Evolutionary conservation across 1,140 invertebrate genomes (phyloP).

Genomic region (Cydia splendana): DNA sequence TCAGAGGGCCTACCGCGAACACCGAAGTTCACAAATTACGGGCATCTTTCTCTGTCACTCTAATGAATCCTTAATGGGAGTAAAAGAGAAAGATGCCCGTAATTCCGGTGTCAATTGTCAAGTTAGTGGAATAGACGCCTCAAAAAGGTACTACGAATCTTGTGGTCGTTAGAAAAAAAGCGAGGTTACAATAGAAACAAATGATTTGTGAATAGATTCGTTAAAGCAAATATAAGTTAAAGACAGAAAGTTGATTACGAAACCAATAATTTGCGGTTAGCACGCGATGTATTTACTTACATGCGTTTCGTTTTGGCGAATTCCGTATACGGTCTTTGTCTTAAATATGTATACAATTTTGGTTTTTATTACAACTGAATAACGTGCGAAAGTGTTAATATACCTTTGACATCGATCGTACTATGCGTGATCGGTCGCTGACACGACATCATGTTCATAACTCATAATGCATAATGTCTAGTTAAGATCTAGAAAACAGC

Average conservation of each 20-base stretch:
- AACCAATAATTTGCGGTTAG: not conserved
- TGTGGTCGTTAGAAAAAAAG: too few species aligned
- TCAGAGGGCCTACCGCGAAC: too few species aligned
- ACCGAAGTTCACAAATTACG: too few species aligned
- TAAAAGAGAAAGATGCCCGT: too few species aligned
- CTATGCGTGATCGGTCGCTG: not conserved
- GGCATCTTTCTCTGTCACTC: too few species aligned
- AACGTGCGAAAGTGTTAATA: not conserved
- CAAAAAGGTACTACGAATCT: too few species aligned
- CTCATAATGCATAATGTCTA: not conserved
- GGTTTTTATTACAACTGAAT: not conserved
- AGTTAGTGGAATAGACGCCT: too few species aligned
- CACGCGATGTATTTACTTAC: not conserved
- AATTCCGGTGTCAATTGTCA: too few species aligned
- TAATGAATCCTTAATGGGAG: too few species aligned
- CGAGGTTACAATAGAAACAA: not conserved
- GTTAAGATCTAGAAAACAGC: not conserved
- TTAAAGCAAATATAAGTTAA: too few species aligned
- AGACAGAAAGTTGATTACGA: slow-evolving; percentile 10
- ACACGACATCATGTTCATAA: not conserved
- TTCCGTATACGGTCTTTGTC: not conserved
- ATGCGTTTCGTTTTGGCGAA: not conserved
- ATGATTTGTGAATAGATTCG: not conserved
- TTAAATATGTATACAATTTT: not conserved
- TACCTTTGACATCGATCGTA: too few species aligned